These are phyloP conservation scores for Callithrix jacchus DNA, from an alignment of 2,113 vertebrate genomes.

Conservation along the genomic window DNA sequence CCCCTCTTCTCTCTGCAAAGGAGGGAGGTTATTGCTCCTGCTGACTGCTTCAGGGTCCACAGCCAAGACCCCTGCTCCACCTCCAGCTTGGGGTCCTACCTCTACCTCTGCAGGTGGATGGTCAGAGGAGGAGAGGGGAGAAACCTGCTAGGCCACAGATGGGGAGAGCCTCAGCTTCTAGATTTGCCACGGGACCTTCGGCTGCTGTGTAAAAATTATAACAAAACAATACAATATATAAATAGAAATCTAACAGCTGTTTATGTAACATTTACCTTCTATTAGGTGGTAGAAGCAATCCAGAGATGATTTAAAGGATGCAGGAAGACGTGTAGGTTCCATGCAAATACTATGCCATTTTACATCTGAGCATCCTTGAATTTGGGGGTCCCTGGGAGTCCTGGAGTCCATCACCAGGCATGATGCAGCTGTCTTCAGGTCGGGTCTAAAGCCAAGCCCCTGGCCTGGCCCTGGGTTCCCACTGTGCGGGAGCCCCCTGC, in stretches of 20 bases:
- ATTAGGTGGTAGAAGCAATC: background rate
- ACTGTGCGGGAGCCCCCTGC: background rate
- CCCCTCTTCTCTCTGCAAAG: background rate
- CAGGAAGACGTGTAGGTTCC: background rate
- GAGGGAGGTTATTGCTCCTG: background rate
- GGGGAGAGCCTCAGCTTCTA: background rate
- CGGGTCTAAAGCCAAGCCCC: background rate
- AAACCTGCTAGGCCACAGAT: accelerated
- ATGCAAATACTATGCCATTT: background rate
- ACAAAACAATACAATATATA: background rate
- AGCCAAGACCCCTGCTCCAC: background rate
- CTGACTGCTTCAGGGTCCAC: background rate
- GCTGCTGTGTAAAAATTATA: background rate
- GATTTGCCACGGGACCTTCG: accelerated
- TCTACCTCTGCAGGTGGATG: background rate
- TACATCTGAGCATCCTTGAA: background rate
- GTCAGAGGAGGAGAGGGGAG: background rate
- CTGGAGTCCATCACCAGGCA: background rate
- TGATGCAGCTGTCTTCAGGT: accelerated
- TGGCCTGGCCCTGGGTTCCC: no score
- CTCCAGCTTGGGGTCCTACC: accelerated
- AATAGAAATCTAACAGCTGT: background rate
- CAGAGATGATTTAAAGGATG: background rate
- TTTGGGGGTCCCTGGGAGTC: background rate
- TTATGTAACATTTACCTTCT: background rate